phyloP scores from a whole-genome alignment of 2,113 vertebrate genomes.

The Nansenia antarctica region DNA sequence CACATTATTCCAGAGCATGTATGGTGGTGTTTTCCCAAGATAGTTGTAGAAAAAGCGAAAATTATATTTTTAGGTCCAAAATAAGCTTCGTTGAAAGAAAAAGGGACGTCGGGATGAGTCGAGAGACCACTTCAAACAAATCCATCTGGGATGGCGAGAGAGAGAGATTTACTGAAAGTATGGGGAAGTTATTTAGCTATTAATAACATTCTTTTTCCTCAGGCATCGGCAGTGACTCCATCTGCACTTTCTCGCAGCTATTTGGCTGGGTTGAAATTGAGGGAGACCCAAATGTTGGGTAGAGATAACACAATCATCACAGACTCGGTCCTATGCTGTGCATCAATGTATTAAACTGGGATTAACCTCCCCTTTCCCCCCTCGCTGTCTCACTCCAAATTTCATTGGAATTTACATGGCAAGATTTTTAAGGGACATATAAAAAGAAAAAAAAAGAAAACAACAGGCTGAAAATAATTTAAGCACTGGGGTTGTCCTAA shows the following conservation, averaged over 20 bases:
- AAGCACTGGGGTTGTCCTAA: background rate
- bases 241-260: slow-evolving; percentile 86
- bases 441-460: slow-evolving; percentile 63
- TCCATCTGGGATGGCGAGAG: slow-evolving; percentile 80
- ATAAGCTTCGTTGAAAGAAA: slow-evolving; percentile 76
- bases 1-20: background rate
- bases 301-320: slow-evolving; percentile 92
- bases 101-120: slow-evolving; percentile 70
- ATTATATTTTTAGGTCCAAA: slow-evolving; percentile 80
- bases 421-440: slow-evolving; percentile 72
- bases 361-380: slow-evolving; percentile 86
- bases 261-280: slow-evolving; percentile 91
- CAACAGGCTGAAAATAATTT: slow-evolving; percentile 55
- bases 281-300: slow-evolving; percentile 93
- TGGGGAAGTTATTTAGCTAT: slow-evolving; percentile 94
- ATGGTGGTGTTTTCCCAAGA: background rate
- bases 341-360: slow-evolving; percentile 90
- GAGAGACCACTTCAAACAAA: slow-evolving; percentile 89
- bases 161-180: slow-evolving; percentile 81
- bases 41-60: slow-evolving; percentile 53
- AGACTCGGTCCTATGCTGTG: slow-evolving; percentile 83
- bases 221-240: slow-evolving; percentile 84
- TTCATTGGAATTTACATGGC: slow-evolving; percentile 78
- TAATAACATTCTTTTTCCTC: slow-evolving; percentile 94
- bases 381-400: slow-evolving; percentile 73